A percentile compares a stretch with the other conserved stretches of the same genome.
Conservation (phyloP, 2,888 invertebrate species). For the Pachycephus smyrnensis region DNA sequence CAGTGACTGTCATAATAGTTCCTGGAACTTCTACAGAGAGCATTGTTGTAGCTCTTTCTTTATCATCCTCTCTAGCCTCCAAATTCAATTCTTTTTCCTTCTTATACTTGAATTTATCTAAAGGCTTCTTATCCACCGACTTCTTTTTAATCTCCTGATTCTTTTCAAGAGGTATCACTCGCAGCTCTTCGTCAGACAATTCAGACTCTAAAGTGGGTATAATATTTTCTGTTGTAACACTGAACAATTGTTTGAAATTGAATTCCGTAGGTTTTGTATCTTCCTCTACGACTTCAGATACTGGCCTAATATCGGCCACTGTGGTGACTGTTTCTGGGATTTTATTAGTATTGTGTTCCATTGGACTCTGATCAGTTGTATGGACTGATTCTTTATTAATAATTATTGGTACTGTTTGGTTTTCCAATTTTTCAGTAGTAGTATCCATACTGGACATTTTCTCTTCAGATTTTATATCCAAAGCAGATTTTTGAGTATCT, state of each 20-base stretch:
- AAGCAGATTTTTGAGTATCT: too few species aligned
- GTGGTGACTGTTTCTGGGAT: slow-evolving; percentile 19
- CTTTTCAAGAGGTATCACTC: slow-evolving; percentile 55
- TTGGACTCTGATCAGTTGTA: neutral
- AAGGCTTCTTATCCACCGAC: slow-evolving; percentile 36
- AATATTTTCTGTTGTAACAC: slow-evolving; percentile 39
- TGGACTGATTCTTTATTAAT: neutral
- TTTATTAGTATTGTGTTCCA: slow-evolving; percentile 15
- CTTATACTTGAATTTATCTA: slow-evolving; percentile 41
- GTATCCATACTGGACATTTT: neutral
- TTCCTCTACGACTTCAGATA: slow-evolving; percentile 55
- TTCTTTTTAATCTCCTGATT: slow-evolving; percentile 37
- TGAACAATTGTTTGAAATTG: slow-evolving; percentile 47
- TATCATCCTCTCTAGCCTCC: slow-evolving; percentile 17
- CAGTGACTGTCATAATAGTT: slow-evolving; percentile 3
- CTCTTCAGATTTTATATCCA: too few species aligned
- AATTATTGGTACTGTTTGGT: neutral
- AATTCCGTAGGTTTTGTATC: slow-evolving; percentile 48
- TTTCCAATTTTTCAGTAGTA: slow-evolving; percentile 9
- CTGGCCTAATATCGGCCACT: slow-evolving; percentile 55
- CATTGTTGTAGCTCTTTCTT: slow-evolving; percentile 16
- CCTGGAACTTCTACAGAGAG: slow-evolving; percentile 15
- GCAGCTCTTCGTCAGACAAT: slow-evolving; percentile 49
- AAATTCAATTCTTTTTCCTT: slow-evolving; percentile 44
- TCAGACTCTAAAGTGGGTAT: slow-evolving; percentile 27